Percentiles rank a stretch among this genome's conserved stretches.
Conservation (phyloP, 2,888 invertebrate genomes). For the Zele albiditarsus region DNA sequence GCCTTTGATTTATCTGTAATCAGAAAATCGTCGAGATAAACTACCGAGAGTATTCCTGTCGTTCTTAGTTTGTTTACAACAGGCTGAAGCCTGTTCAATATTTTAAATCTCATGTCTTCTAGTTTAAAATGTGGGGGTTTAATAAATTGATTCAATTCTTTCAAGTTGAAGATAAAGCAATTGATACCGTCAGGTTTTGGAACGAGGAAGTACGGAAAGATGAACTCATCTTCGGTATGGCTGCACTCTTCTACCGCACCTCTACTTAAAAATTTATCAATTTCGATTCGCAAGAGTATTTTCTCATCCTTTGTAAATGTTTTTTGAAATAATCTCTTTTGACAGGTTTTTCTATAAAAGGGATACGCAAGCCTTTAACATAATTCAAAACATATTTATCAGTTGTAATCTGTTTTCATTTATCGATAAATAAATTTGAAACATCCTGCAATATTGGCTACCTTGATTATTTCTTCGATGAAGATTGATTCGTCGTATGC, state of each 20-base stretch:
- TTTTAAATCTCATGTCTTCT: conserved; percentile 51
- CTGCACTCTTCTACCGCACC: background rate
- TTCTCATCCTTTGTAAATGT: background rate
- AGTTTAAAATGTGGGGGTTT: conserved; percentile 54
- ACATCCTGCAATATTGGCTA: conserved; percentile 32
- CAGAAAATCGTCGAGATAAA: too few relatives aligned
- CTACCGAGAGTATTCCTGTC: too few relatives aligned
- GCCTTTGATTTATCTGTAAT: too few relatives aligned
- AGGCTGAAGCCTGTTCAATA: too few relatives aligned
- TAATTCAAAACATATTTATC: conserved; percentile 10
- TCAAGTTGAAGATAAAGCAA: conserved; percentile 54
- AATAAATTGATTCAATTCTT: conserved; percentile 51
- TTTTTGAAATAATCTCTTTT: background rate
- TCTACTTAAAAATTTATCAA: conserved; percentile 4
- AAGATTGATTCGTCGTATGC: conserved; percentile 26
- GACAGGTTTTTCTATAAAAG: conserved; percentile 8
- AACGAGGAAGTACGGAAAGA: conserved; percentile 47
- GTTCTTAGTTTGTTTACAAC: too few relatives aligned
- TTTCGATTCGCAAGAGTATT: background rate
- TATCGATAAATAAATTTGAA: conserved; percentile 21
- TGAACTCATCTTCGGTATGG: conserved; percentile 49
- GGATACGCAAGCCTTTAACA: conserved; percentile 39
- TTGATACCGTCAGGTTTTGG: conserved; percentile 48
- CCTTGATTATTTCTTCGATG: conserved; percentile 36
- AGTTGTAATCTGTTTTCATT: conserved; percentile 26